Percentiles rank a stretch among this genome's conserved stretches.
phyloP scores from a whole-genome alignment of 2,888 invertebrate genomes.

The Ethmia dodecea region DNA sequence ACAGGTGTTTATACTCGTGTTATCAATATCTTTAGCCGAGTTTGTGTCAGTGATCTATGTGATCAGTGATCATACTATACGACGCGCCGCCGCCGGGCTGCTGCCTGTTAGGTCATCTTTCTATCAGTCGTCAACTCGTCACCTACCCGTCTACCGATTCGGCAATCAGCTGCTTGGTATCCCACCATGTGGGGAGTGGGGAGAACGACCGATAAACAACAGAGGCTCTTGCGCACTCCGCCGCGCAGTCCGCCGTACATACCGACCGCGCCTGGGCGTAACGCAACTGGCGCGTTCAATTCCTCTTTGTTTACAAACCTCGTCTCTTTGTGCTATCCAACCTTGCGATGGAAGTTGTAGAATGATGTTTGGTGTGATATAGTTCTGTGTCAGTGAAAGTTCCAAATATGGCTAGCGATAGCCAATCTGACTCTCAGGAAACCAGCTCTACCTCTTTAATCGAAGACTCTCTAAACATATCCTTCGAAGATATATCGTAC shows the following conservation, averaged over 20 bases:
- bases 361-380: conserved; percentile 11
- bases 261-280: conserved; percentile 33
- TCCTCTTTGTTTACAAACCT: conserved; percentile 53
- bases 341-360: conserved; percentile 41
- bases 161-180: conserved; percentile 30
- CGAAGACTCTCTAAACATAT: conserved; percentile 78
- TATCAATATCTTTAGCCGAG: too few species aligned
- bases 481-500: conserved; percentile 82
- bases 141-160: conserved; percentile 13
- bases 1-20: too few species aligned
- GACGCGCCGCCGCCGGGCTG: too few species aligned
- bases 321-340: conserved; percentile 50
- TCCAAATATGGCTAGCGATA: conserved; percentile 58
- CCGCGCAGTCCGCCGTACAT: conserved; percentile 26
- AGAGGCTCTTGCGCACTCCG: conserved; percentile 24
- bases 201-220: conserved; percentile 55
- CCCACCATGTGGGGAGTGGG: conserved; percentile 40
- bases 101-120: too few species aligned
- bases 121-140: too few species aligned
- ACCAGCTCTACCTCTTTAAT: conserved; percentile 55
- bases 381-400: conserved; percentile 34
- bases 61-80: too few species aligned
- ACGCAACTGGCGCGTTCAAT: conserved; percentile 27
- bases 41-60: too few species aligned
- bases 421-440: conserved; percentile 52